Conservation (phyloP, 2,888 invertebrate genomes). For the Drosophila leonis region DNA sequence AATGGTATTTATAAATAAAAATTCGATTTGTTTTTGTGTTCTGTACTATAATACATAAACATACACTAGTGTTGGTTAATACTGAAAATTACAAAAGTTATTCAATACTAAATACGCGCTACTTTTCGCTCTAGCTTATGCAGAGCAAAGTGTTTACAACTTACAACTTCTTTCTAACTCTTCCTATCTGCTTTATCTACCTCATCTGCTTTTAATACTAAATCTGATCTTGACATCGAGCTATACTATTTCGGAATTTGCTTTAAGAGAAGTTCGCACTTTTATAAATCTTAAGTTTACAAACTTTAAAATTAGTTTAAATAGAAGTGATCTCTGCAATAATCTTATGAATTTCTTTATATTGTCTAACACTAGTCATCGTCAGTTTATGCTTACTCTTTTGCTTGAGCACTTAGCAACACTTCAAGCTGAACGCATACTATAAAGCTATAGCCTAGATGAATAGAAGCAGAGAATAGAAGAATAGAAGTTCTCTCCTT, state of each 20-base stretch:
- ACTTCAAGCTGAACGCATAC: not conserved
- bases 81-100: conserved; percentile 26
- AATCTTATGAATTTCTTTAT: no score
- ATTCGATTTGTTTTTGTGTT: not conserved
- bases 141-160: not conserved
- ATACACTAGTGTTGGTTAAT: conserved; percentile 26
- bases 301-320: no score
- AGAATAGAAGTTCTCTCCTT: no score
- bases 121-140: not conserved
- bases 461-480: no score
- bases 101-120: not conserved
- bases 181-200: not conserved
- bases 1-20: not conserved
- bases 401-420: not conserved
- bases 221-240: no score
- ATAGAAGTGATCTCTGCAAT: no score
- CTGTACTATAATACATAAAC: conserved; percentile 18
- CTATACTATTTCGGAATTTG: no score
- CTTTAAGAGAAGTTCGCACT: not conserved
- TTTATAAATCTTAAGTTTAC: no score
- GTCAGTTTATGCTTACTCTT: not conserved
- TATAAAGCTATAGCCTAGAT: not conserved
- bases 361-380: not conserved
- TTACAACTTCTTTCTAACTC: no score
- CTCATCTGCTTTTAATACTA: no score